phyloP scores from a whole-genome alignment of 35 echinoderm and acorn worm genomes.

The Ophiothrix spiculata region DNA sequence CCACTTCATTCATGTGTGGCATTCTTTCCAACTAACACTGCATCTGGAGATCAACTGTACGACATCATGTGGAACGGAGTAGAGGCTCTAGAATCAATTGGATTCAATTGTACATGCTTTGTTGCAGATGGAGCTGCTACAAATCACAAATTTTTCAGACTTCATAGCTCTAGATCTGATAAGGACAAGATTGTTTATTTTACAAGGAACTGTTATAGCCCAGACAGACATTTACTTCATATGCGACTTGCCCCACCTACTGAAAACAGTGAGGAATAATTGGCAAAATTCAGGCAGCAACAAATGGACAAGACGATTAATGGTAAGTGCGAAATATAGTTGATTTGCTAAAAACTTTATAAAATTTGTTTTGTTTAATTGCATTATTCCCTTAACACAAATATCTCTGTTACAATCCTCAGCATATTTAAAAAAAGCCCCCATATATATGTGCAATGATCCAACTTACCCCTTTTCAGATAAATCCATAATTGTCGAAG shows the following conservation, averaged over 20 bases:
- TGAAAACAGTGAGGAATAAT: conserved; percentile 51
- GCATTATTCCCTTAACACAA: no score
- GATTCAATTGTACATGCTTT: conserved; percentile 22
- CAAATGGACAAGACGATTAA: conserved; percentile 29
- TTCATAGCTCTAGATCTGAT: no score
- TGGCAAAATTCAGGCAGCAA: conserved; percentile 54
- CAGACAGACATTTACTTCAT: conserved; percentile 34
- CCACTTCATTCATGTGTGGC: conserved; percentile 27
- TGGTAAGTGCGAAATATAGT: no score
- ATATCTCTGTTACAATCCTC: no score
- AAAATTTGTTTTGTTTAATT: no score
- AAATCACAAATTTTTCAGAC: conserved; percentile 32
- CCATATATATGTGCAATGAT: no score
- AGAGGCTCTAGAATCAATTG: conserved; percentile 8
- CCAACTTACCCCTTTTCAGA: no score
- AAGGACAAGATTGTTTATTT: not conserved
- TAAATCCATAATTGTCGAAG: no score
- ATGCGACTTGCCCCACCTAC: conserved; percentile 33
- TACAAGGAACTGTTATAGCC: not conserved
- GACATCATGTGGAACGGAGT: conserved; percentile 38
- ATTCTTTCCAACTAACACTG: conserved; percentile 6
- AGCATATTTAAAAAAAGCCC: no score
- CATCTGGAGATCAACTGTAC: conserved; percentile 26
- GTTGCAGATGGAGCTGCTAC: conserved; percentile 40
- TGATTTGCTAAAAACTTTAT: no score